Evolutionary conservation across 35 echinoderm and acorn worm genomes (phyloP).

Genomic region (Strongylocentrotus purpuratus): DNA sequence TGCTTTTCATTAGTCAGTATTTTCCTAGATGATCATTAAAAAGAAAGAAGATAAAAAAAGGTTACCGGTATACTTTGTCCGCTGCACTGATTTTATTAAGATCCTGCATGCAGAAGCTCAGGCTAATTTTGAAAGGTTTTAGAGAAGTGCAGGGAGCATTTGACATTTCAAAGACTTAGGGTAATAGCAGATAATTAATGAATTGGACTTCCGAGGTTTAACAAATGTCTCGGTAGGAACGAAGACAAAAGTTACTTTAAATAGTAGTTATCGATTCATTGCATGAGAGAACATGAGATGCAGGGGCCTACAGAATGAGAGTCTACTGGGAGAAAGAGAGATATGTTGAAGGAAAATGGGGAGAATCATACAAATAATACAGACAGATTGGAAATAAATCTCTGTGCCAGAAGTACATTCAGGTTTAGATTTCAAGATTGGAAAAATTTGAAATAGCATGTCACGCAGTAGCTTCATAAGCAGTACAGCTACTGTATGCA

Average conservation of each 20-base stretch:
- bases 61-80: too few relatives aligned
- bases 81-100: not conserved
- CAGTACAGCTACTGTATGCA: too few relatives aligned
- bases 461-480: too few relatives aligned
- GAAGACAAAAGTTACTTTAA: not conserved
- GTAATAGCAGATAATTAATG: slow-evolving; percentile 19
- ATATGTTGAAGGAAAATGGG: not conserved
- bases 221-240: not conserved
- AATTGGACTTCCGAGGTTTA: not conserved
- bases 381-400: too few relatives aligned
- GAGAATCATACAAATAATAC: too few relatives aligned
- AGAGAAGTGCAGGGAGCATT: not conserved
- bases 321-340: not conserved
- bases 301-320: not conserved
- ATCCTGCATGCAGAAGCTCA: not conserved
- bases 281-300: not conserved
- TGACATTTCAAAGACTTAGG: not conserved
- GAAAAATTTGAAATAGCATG: too few relatives aligned
- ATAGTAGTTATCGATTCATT: not conserved
- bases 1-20: too few relatives aligned
- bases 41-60: too few relatives aligned
- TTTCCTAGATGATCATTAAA: too few relatives aligned
- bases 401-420: too few relatives aligned
- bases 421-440: too few relatives aligned
- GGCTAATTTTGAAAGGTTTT: not conserved